Evolutionary conservation across 2,113 vertebrate species (phyloP), one percentile per base, ranked within the genome.

Genomic region (Osmerus eperlanus): DNA sequence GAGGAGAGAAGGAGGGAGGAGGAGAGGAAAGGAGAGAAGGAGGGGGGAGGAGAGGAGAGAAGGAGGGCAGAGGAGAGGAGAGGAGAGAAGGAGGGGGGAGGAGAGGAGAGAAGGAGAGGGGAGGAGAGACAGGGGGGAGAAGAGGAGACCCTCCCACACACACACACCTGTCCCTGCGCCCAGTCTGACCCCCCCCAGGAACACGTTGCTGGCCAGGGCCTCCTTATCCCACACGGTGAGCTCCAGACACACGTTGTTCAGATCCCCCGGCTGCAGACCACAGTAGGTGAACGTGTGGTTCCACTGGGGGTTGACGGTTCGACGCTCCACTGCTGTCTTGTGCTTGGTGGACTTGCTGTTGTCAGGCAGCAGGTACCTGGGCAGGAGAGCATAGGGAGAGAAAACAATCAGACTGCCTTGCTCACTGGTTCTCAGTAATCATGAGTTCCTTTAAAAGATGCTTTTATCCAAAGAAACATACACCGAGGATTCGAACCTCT

Each of bases 181-280:
- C 41, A 99, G 83, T 78, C 96, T 90, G 76, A 98, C 93, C 62
- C 97, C 97, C 78, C 97, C 97, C 55, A 99, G 68, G 85, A 99
- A 99, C 72, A 98, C 91, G 14, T 99, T 99, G 78, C 96, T 98
- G 83, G 94, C 92, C 73, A 99, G 93, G 0, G 97, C 93, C 77
- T 99, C 97, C 84, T 97, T 97, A 92, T 97, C 97, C 97, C 97
- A 99, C 68, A 99, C 89, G 0, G 97, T 99, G 76, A 99, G 87
- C 82, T 99, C 97, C 72, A 99, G 86, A 79, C 95, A 98, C 76
- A 94, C 93, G 2, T 96, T 96, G 77, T 85, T 89, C 70, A 99
- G 93, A 83, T 99, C 97, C 58, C 82, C 89, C 0, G 93, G 89
- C 83, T 92, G 89, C 84, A 99, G 88, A 65, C 95, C 95, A 29